phyloP scores from a whole-genome alignment of 2,113 vertebrate species.

The Columba janthina region DNA sequence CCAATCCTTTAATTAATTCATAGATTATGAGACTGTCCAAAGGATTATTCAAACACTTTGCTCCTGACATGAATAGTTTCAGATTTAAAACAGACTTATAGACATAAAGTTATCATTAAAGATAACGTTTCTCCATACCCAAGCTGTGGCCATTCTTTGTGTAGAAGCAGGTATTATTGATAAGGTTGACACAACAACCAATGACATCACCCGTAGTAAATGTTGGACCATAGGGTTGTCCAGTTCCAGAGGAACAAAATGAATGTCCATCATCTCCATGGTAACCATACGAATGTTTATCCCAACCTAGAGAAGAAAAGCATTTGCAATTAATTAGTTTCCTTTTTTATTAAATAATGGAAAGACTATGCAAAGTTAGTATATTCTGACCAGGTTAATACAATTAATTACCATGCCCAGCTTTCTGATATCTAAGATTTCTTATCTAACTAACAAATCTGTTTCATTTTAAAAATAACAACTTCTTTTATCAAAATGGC shows the following conservation, averaged over 20 bases:
- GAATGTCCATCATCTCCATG: conserved; percentile 87
- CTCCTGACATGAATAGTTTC: neutral
- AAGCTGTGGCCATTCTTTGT: conserved; percentile 88
- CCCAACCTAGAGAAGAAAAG: conserved; percentile 81
- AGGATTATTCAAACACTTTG: neutral
- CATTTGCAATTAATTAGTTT: neutral
- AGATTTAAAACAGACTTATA: neutral
- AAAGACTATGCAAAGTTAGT: neutral
- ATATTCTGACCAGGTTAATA: neutral
- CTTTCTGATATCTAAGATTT: neutral
- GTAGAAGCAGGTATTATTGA: conserved; percentile 88
- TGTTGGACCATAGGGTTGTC: conserved; percentile 84
- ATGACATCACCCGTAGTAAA: conserved; percentile 87
- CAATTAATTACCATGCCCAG: neutral
- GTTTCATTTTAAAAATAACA: neutral
- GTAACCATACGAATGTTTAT: conserved; percentile 88
- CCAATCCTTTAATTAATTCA: neutral
- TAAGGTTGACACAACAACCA: conserved; percentile 86
- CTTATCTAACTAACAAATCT: neutral
- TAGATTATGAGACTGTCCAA: neutral
- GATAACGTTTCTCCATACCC: conserved; percentile 71
- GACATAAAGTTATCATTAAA: neutral
- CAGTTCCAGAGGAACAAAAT: conserved; percentile 87
- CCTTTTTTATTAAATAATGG: neutral
- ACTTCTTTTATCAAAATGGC: neutral